Evolutionary conservation across 2,797 vertebrate species (phyloP).

Genomic region (Ctenochaetus hawaiiensis): DNA sequence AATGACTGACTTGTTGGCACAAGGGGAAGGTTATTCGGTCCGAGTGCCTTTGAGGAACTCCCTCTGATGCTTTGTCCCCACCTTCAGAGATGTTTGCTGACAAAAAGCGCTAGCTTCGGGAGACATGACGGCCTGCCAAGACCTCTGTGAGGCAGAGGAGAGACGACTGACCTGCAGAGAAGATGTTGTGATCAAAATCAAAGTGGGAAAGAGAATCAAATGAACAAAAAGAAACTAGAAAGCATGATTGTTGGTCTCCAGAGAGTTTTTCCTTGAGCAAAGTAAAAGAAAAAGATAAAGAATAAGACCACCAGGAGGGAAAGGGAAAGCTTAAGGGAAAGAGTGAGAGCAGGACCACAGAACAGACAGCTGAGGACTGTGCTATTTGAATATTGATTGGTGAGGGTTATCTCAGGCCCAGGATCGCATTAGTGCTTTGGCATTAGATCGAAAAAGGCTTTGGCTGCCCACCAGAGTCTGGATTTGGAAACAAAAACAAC

Average conservation of each 20-base stretch:
- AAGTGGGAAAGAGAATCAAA: conserved; percentile 6
- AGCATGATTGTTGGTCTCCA: background rate
- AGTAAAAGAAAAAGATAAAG: background rate
- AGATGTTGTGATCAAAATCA: conserved; percentile 21
- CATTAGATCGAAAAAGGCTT: conserved; percentile 60
- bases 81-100: conserved; percentile 60
- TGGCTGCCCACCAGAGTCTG: conserved; percentile 63
- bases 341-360: conserved; percentile 2
- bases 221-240: background rate
- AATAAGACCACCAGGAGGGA: conserved; percentile 6
- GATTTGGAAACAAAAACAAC: conserved; percentile 66
- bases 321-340: background rate
- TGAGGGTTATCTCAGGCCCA: conserved; percentile 65
- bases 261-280: conserved; percentile 5
- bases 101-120: conserved; percentile 46
- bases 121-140: conserved; percentile 39
- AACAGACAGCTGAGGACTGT: conserved; percentile 45
- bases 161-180: conserved; percentile 26
- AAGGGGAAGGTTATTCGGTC: conserved; percentile 42
- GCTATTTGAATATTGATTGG: conserved; percentile 76
- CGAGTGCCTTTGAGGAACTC: conserved; percentile 30
- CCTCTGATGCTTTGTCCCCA: conserved; percentile 24
- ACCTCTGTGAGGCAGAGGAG: conserved; percentile 21
- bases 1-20: conserved; percentile 16
- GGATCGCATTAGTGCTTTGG: conserved; percentile 73